These are phyloP conservation scores for Brachirus orientalis DNA, from an alignment of 2,113 vertebrate species.

Conservation along the genomic window DNA sequence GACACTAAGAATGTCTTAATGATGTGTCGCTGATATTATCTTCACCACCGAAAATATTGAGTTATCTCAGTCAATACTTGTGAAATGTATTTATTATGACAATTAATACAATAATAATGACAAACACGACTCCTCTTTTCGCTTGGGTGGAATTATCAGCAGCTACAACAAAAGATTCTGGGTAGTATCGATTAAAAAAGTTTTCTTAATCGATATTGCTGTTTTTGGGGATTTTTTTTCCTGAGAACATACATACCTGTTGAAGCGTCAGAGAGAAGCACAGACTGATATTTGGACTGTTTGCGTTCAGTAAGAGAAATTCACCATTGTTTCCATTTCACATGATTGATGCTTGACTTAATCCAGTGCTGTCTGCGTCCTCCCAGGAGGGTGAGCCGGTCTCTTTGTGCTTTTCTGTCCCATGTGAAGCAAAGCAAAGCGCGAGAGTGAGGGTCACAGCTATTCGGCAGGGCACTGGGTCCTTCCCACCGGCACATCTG, in stretches of 20 bases:
- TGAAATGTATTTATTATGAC: too few species aligned
- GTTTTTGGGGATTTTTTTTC: too few species aligned
- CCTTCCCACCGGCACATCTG: slow-evolving; percentile 82
- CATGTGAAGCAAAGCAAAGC: slow-evolving; percentile 78
- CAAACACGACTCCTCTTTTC: too few species aligned
- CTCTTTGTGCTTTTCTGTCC: slow-evolving; percentile 78
- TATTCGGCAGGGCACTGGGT: slow-evolving; percentile 80
- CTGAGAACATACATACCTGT: slow-evolving; percentile 19
- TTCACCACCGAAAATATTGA: too few species aligned
- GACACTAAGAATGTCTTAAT: too few species aligned
- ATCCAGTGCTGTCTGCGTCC: slow-evolving; percentile 71
- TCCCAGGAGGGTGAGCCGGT: slow-evolving; percentile 76
- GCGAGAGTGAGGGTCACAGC: slow-evolving; percentile 75
- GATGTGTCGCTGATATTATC: too few species aligned
- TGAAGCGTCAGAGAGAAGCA: slow-evolving; percentile 49
- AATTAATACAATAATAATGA: too few species aligned
- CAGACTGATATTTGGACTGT: slow-evolving; percentile 24
- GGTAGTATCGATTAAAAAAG: too few species aligned
- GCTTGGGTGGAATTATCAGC: not conserved
- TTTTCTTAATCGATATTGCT: too few species aligned
- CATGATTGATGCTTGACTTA: slow-evolving; percentile 85
- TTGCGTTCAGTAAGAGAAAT: slow-evolving; percentile 32
- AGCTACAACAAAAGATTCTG: too few species aligned
- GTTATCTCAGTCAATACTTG: too few species aligned
- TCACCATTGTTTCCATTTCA: slow-evolving; percentile 68